These are phyloP conservation scores for Jordanella pulchra DNA, from an alignment of 2,797 vertebrate genomes.

Conservation along the genomic window DNA sequence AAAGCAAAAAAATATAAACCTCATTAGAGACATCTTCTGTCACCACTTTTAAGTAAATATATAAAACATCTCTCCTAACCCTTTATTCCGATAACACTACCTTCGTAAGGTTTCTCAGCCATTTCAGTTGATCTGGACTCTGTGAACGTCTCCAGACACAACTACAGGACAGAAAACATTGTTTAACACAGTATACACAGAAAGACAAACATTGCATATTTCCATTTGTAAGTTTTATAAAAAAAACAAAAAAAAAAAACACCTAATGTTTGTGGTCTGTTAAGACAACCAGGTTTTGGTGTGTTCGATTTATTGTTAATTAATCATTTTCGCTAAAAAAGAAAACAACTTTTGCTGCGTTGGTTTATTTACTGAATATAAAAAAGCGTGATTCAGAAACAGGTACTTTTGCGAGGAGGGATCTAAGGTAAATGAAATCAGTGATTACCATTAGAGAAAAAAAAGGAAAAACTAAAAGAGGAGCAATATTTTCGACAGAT, in stretches of 20 bases:
- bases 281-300: neutral
- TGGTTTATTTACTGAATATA: neutral
- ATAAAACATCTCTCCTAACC: no score
- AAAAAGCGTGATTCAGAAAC: no score
- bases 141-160: conserved; percentile 78
- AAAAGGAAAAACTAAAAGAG: no score
- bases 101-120: conserved; percentile 53
- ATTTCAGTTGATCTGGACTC: conserved; percentile 70
- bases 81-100: conserved; percentile 29
- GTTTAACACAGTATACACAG: neutral
- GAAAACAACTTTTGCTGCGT: neutral
- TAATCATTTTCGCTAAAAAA: no score
- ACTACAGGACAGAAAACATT: conserved; percentile 64
- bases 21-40: no score
- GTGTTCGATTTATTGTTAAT: neutral
- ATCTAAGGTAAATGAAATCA: neutral
- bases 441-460: no score
- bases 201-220: neutral
- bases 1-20: no score
- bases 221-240: neutral
- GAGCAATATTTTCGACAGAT: no score
- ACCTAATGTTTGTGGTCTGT: neutral
- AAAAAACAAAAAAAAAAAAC: neutral
- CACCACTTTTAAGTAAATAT: no score
- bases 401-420: neutral